These are phyloP conservation scores for Melanargia galathea DNA, from an alignment of 2,888 invertebrate genomes.

Conservation along the genomic window DNA sequence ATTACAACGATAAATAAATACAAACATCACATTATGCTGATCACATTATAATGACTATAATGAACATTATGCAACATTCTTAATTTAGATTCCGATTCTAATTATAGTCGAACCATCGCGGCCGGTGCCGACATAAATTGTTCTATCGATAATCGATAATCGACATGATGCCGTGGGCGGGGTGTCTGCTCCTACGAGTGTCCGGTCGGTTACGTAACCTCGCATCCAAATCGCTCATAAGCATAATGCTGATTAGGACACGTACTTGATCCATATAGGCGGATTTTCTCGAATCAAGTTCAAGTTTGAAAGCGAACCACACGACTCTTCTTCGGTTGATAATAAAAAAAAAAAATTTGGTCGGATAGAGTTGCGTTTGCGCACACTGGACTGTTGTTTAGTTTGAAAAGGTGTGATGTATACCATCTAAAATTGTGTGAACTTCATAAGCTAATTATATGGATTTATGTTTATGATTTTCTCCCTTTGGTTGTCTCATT, in stretches of 20 bases:
- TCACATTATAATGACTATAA: slow-evolving; percentile 27
- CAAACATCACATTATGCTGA: slow-evolving; percentile 20
- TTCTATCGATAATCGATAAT: slow-evolving; percentile 33
- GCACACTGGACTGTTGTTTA: too few relatives aligned
- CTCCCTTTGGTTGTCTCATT: too few relatives aligned
- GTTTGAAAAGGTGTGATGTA: too few relatives aligned
- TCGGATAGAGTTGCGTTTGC: too few relatives aligned
- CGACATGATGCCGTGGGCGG: slow-evolving; percentile 30
- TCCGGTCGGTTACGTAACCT: slow-evolving; percentile 7
- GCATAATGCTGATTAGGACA: slow-evolving; percentile 4
- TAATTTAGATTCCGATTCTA: slow-evolving; percentile 33
- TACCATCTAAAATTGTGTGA: too few relatives aligned
- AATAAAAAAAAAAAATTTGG: too few relatives aligned
- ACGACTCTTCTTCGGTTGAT: too few relatives aligned
- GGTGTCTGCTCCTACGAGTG: not conserved
- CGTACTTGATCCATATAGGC: not conserved
- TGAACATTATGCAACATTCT: slow-evolving; percentile 31
- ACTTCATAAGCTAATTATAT: too few relatives aligned
- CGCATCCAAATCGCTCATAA: slow-evolving; percentile 15
- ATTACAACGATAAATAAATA: slow-evolving; percentile 20
- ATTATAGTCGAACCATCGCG: slow-evolving; percentile 24
- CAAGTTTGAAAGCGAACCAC: not conserved
- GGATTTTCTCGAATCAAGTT: not conserved
- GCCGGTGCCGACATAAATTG: slow-evolving; percentile 27
- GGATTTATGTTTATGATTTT: too few relatives aligned